Conservation (phyloP, 2,113 vertebrate species). For the Oceanodroma tethys region DNA sequence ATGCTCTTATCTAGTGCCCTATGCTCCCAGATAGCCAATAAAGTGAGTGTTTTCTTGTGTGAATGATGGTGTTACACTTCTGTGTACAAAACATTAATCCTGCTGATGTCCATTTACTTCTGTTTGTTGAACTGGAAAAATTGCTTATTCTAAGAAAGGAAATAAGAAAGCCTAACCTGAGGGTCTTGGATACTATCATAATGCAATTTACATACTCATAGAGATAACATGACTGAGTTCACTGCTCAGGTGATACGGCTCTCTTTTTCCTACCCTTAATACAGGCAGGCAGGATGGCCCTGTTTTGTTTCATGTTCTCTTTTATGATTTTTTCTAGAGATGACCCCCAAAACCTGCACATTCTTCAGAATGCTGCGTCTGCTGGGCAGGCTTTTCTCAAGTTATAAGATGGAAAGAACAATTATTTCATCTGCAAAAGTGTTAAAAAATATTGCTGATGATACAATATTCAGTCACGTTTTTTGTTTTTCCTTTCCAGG, state of each 20-base stretch:
- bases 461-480: background rate
- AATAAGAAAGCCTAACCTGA: background rate
- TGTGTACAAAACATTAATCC: background rate
- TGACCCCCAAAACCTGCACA: background rate
- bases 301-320: background rate
- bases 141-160: background rate
- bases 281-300: background rate
- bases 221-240: background rate
- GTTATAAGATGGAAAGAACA: background rate
- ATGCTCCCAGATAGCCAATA: background rate
- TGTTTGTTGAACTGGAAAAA: background rate
- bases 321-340: background rate
- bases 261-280: background rate
- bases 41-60: background rate
- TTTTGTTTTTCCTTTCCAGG: constrained; percentile 74
- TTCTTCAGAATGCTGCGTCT: background rate
- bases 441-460: background rate
- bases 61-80: background rate
- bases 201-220: background rate
- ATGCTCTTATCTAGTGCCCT: background rate
- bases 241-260: background rate
- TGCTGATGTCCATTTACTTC: background rate
- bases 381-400: background rate
- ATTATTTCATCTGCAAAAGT: constrained; percentile 24
- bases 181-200: background rate